Conservation (phyloP, 2,113 vertebrate genomes). For the Rhegmatorhina hoffmannsi region DNA sequence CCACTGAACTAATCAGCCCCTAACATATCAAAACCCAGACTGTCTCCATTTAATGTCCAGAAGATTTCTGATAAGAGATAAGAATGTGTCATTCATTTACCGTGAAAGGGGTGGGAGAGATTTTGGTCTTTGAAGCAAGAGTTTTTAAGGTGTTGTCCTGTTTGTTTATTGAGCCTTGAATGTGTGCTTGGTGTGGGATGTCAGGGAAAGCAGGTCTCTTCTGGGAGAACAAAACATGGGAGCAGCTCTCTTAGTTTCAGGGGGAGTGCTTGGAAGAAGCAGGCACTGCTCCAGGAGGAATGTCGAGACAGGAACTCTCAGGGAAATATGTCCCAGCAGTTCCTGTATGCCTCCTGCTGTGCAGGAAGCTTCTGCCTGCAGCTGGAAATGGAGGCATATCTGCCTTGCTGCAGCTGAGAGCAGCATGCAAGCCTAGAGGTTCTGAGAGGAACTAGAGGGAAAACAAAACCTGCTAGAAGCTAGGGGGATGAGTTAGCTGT, state of each 20-base stretch:
- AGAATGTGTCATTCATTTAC: background rate
- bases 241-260: background rate
- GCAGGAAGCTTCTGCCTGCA: background rate
- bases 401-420: background rate
- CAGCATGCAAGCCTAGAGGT: background rate
- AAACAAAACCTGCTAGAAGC: background rate
- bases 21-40: background rate
- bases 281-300: background rate
- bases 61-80: background rate
- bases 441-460: background rate
- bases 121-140: background rate
- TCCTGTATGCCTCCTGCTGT: background rate
- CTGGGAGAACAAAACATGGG: background rate
- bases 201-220: background rate
- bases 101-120: background rate
- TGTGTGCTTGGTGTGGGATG: fast-evolving
- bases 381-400: background rate
- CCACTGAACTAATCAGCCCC: background rate
- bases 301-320: background rate
- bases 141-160: background rate
- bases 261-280: background rate
- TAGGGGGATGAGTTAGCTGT: background rate
- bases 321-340: background rate
- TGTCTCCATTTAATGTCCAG: background rate
- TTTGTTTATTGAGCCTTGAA: background rate